A percentile compares a stretch with the other conserved stretches of the same genome.
Evolutionary conservation across 2,888 invertebrate genomes (phyloP).

Genomic region (Pseudococcus viburni): DNA sequence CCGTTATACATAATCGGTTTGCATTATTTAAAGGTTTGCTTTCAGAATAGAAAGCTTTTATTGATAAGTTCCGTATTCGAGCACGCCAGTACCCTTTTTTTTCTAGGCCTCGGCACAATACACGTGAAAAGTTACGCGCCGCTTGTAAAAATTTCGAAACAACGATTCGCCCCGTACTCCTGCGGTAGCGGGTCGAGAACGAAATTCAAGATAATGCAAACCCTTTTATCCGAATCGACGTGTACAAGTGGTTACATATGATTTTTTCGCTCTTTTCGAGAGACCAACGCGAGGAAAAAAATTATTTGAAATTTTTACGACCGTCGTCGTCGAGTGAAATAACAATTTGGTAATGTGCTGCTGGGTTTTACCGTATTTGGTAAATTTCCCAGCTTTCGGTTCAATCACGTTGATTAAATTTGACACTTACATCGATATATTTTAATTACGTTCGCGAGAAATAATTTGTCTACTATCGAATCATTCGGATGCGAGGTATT

Average conservation of each 20-base stretch:
- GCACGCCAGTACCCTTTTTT: conserved; percentile 1
- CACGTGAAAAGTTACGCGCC: neutral
- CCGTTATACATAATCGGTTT: conserved; percentile 54
- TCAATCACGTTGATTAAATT: neutral
- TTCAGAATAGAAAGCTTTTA: conserved; percentile 39
- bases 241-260: conserved; percentile 28
- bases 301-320: neutral
- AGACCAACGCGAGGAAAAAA: neutral
- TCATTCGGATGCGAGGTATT: too few species aligned
- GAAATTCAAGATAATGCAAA: conserved; percentile 22
- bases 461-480: neutral
- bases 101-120: neutral
- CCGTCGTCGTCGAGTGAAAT: neutral
- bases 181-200: neutral
- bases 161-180: neutral
- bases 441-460: neutral
- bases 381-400: neutral
- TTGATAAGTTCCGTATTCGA: conserved; percentile 47
- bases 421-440: neutral
- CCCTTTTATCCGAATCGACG: conserved; percentile 51
- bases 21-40: conserved; percentile 55
- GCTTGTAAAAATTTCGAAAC: conserved; percentile 46
- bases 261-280: neutral
- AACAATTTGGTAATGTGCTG: too few species aligned
- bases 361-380: neutral